A percentile compares a stretch with the other conserved stretches of the same genome.
Evolutionary conservation across 2,888 invertebrate genomes (phyloP).

Genomic region (Epicampocera succincta): DNA sequence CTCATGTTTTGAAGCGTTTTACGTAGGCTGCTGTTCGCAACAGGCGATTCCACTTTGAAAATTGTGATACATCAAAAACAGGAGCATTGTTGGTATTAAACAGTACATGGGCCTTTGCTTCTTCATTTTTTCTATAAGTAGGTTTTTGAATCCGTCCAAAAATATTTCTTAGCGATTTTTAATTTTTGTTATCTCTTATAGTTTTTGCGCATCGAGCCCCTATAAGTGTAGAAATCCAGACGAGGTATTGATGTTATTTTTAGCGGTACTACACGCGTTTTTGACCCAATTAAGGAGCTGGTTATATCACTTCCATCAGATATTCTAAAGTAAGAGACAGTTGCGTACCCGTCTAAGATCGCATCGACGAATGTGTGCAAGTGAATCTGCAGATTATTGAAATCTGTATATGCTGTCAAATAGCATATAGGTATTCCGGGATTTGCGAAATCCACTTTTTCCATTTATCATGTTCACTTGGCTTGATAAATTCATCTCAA

Average conservation of each 20-base stretch:
- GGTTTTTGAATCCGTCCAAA: slow-evolving; percentile 1
- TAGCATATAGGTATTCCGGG: slow-evolving; percentile 41
- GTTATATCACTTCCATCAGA: slow-evolving; percentile 7
- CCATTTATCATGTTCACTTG: slow-evolving; percentile 11
- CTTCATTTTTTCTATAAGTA: slow-evolving; percentile 12
- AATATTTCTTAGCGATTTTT: too few species aligned
- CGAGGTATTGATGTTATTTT: slow-evolving; percentile 57
- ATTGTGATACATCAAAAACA: slow-evolving; percentile 9
- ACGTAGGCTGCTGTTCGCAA: neutral
- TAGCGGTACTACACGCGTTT: slow-evolving; percentile 56
- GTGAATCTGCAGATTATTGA: slow-evolving; percentile 31
- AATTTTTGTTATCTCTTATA: too few species aligned
- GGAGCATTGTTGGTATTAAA: slow-evolving; percentile 1
- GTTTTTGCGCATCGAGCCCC: too few species aligned
- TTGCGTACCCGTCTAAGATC: slow-evolving; percentile 21
- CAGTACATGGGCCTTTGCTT: slow-evolving; percentile 2
- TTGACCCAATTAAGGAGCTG: slow-evolving; percentile 35
- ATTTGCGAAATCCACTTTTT: slow-evolving; percentile 36
- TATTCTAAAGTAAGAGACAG: slow-evolving; percentile 28
- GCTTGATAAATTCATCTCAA: slow-evolving; percentile 47
- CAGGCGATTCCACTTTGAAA: slow-evolving; percentile 33
- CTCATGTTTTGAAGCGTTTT: neutral
- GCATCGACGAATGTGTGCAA: slow-evolving; percentile 37
- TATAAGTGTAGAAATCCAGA: too few species aligned
- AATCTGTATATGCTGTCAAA: slow-evolving; percentile 19